A percentile compares a stretch with the other conserved stretches of the same genome.
Conservation (phyloP, 1,140 invertebrate species). For the Apis dorsata region DNA sequence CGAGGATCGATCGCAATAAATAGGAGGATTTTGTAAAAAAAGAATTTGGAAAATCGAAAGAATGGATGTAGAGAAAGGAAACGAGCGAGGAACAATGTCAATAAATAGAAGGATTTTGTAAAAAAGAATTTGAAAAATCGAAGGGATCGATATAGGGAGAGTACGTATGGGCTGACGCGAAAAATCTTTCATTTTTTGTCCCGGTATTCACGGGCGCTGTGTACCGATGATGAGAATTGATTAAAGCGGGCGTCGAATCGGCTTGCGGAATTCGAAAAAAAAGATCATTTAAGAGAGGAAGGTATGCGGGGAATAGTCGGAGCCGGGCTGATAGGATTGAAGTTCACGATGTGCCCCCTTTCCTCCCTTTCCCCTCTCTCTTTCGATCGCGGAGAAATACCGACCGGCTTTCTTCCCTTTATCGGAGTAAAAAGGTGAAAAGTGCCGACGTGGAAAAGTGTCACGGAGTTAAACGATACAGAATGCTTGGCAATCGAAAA, state of each 20-base stretch:
- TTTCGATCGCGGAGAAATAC: slow-evolving; percentile 7
- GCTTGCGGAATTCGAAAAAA: slow-evolving; percentile 3
- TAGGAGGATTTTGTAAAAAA: no score
- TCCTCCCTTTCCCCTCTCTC: no score
- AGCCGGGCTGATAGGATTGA: slow-evolving; percentile 12
- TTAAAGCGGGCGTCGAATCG: slow-evolving; percentile 12
- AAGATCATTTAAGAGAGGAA: slow-evolving; percentile 23
- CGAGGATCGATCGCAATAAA: no score
- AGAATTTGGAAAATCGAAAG: no score
- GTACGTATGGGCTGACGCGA: background rate
- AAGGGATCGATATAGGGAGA: background rate
- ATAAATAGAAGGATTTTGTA: background rate
- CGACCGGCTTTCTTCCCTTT: background rate
- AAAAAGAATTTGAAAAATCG: background rate
- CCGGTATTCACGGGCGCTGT: background rate
- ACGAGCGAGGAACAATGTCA: no score
- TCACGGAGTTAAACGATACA: slow-evolving; percentile 25
- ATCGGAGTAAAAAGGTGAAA: slow-evolving; percentile 25
- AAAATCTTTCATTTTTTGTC: slow-evolving; percentile 5
- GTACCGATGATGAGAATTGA: slow-evolving; percentile 12
- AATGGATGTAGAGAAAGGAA: background rate
- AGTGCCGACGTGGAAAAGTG: slow-evolving; percentile 28
- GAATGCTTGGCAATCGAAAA: slow-evolving; percentile 16
- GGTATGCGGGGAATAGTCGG: background rate
- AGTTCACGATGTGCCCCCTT: slow-evolving; percentile 2